Conservation (phyloP, 2,797 vertebrate species). For the Pseudomugil tenellus region DNA sequence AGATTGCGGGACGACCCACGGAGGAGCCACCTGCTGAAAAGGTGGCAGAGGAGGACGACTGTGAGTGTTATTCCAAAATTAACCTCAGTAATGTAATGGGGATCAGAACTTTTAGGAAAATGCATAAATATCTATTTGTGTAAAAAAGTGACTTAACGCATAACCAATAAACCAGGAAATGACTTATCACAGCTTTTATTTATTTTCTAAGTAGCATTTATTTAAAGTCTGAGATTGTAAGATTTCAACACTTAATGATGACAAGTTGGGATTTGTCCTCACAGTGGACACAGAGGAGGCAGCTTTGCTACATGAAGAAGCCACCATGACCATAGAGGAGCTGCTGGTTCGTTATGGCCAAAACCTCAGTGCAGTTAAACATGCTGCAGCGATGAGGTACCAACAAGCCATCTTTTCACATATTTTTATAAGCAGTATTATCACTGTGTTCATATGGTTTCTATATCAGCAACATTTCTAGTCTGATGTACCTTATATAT, state of each 20-base stretch:
- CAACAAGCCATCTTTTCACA: not conserved
- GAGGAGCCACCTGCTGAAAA: slow-evolving; percentile 90
- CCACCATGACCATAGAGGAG: slow-evolving; percentile 99
- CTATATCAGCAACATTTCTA: not conserved
- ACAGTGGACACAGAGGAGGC: slow-evolving; percentile 98
- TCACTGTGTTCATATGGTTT: not conserved
- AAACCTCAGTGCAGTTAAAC: slow-evolving; percentile 88
- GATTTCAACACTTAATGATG: not conserved
- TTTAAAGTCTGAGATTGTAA: not conserved
- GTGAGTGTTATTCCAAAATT: slow-evolving; percentile 73
- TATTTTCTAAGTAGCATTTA: not conserved
- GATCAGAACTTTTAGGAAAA: not conserved
- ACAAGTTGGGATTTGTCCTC: not conserved
- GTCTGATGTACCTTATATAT: not conserved
- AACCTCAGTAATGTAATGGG: not conserved
- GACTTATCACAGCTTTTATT: not conserved
- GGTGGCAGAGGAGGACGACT: slow-evolving; percentile 96
- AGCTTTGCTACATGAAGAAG: slow-evolving; percentile 95
- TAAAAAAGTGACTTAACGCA: no score
- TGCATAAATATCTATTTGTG: not conserved
- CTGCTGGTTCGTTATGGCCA: slow-evolving; percentile 95
- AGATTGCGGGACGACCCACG: slow-evolving; percentile 92
- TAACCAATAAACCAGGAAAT: no score
- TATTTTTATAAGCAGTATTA: not conserved
- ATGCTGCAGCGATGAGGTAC: slow-evolving; percentile 72